Base-by-base conservation (phyloP, 2,888 invertebrate species). In the Athalia rosae region DNA sequence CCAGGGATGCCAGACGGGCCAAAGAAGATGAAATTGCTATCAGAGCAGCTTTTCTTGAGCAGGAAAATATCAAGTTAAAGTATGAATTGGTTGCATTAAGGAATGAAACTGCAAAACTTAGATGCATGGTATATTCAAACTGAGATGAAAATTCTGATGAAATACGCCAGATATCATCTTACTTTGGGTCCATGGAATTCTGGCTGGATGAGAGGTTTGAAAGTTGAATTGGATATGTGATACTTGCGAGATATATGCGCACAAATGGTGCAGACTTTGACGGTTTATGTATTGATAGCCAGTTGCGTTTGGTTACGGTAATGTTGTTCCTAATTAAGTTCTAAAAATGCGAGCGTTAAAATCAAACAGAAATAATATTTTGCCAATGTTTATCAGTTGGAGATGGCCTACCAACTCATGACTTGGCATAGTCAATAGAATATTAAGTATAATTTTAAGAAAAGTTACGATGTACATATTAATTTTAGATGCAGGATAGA, bases 1-100 rank as follows among this genome's bases (percentile, higher is more conserved):
- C 98, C 0, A 92, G 99, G 3, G 98, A 99, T 85, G 94, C 97
- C 0, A 92, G 99, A 78, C 92, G 97, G 83, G 94, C 95, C 62
- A 96, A 98, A 84, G 98, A 99, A 88, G 97, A 98, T 82, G 97
- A 97, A 84, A 94, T 98, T 73, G 97, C 98, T 0, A 95, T 98
- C 59, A 92, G 97, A 78, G 97, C 97, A 0, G 95, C 96, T 0
- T 95, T 94, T 84, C 91, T 98, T 28, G 97, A 98, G 88, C 95
- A 95, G 83, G 97, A 98, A 90, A 95, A 97, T 89, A 91, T 95
- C n/a, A 94, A 95, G 87, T 89, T 97, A 41, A 92, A 94, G 76
- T 94, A 94, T 76, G 94, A 95, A 86, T 90, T 95, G 7, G 93
- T 94, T 0, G 91, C 94, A 0, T 90, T 94, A 0, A 93, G 93